Evolutionary conservation across 2,888 invertebrate species (phyloP).

Genomic region (Antitype chi): DNA sequence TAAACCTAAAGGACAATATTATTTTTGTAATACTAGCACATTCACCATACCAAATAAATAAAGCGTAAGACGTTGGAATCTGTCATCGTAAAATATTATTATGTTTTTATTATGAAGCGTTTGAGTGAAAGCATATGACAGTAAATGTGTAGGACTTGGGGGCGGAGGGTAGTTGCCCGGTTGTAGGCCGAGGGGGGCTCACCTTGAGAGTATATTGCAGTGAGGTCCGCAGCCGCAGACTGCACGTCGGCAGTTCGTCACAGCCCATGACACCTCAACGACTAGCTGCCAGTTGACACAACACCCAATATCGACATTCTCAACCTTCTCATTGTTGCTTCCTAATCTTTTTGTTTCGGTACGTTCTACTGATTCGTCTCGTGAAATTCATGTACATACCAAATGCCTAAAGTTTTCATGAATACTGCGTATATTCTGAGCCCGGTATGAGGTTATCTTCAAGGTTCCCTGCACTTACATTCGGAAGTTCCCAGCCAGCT

Average conservation of each 20-base stretch:
- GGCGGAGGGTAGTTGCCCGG: constrained; percentile 28
- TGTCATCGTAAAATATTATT: constrained; percentile 66
- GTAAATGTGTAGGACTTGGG: constrained; percentile 69
- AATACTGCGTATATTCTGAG: constrained; percentile 25
- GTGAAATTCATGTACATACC: constrained; percentile 14
- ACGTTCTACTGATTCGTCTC: constrained; percentile 29
- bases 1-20: neutral
- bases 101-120: constrained; percentile 62
- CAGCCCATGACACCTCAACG: constrained; percentile 52
- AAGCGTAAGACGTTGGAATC: constrained; percentile 51
- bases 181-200: constrained; percentile 6
- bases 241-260: constrained; percentile 39
- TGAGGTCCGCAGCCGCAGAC: constrained; percentile 28
- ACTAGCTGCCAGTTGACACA: constrained; percentile 38
- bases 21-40: neutral
- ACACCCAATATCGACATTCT: constrained; percentile 26
- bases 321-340: constrained; percentile 23
- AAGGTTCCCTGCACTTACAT: constrained; percentile 55
- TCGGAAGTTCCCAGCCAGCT: constrained; percentile 53
- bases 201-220: neutral
- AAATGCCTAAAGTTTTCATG: constrained; percentile 25
- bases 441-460: constrained; percentile 52
- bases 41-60: neutral
- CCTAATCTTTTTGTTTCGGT: constrained; percentile 38
- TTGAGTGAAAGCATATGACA: constrained; percentile 68